Evolutionary conservation across 2,113 vertebrate genomes (phyloP).

Genomic region (Pionites leucogaster): DNA sequence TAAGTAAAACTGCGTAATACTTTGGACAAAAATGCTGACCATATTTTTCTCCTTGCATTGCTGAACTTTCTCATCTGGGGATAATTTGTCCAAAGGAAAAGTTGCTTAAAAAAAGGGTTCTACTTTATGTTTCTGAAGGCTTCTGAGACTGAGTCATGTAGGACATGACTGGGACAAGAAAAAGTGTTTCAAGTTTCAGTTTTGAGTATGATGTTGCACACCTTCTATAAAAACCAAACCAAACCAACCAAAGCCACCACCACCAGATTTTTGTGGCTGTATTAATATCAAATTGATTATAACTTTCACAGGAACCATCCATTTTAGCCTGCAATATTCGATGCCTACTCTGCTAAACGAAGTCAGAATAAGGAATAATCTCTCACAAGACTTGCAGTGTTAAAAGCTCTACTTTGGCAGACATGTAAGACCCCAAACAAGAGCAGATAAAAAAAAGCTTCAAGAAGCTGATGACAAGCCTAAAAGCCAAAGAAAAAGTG

Average conservation of each 20-base stretch:
- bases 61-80: background rate
- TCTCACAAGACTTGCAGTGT: background rate
- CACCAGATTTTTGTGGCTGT: background rate
- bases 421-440: background rate
- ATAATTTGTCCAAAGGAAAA: background rate
- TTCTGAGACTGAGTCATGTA: background rate
- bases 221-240: background rate
- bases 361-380: background rate
- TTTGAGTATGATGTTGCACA: background rate
- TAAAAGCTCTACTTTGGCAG: background rate
- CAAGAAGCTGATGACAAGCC: background rate
- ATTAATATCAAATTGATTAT: background rate
- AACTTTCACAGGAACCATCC: background rate
- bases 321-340: background rate
- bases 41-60: background rate
- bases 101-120: background rate
- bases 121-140: background rate
- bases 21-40: background rate
- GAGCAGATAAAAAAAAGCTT: background rate
- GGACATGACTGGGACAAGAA: rapidly evolving
- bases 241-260: background rate
- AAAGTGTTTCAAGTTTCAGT: background rate
- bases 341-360: background rate
- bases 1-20: background rate
- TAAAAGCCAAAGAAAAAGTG: background rate